phyloP scores from a whole-genome alignment of 2,888 invertebrate genomes.

The Biston stratarius region DNA sequence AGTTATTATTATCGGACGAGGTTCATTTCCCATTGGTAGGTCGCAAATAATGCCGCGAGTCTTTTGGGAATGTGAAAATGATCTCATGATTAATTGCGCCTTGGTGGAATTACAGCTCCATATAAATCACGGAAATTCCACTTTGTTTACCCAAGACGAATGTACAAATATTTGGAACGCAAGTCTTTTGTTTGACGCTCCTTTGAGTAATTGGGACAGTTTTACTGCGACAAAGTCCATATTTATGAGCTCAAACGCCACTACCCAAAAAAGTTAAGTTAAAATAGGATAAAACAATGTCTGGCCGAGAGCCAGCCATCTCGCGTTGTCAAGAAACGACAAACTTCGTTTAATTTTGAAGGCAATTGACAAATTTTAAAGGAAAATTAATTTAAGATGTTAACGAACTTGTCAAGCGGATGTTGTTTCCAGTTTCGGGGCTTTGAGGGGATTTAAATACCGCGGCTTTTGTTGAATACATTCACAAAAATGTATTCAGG shows the following conservation, averaged over 20 bases:
- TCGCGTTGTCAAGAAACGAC: slow-evolving; percentile 65
- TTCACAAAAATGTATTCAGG: slow-evolving; percentile 31
- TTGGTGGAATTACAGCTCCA: slow-evolving; percentile 38
- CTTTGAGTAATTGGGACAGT: slow-evolving; percentile 37
- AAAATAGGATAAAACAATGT: slow-evolving; percentile 54
- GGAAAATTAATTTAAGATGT: slow-evolving; percentile 73
- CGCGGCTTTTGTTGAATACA: slow-evolving; percentile 62
- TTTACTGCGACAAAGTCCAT: slow-evolving; percentile 31
- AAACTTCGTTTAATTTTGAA: slow-evolving; percentile 71
- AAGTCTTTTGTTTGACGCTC: slow-evolving; percentile 37
- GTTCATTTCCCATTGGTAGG: slow-evolving; percentile 54
- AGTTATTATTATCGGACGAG: slow-evolving; percentile 51
- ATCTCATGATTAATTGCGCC: slow-evolving; percentile 51
- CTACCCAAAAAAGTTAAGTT: slow-evolving; percentile 49
- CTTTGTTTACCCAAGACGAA: slow-evolving; percentile 31
- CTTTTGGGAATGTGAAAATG: slow-evolving; percentile 46
- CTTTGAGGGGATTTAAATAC: slow-evolving; percentile 66
- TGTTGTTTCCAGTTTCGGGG: slow-evolving; percentile 64
- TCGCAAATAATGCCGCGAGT: slow-evolving; percentile 48
- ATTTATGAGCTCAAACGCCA: slow-evolving; percentile 34
- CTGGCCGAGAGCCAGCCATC: slow-evolving; percentile 70
- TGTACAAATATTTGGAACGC: slow-evolving; percentile 34
- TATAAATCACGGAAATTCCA: slow-evolving; percentile 37
- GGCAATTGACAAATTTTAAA: slow-evolving; percentile 74
- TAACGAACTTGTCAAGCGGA: slow-evolving; percentile 67